A percentile compares a stretch with the other conserved stretches of the same genome.
Evolutionary conservation across 64 coral and sea anemone species (phyloP).

Genomic region (Acropora tenuis): DNA sequence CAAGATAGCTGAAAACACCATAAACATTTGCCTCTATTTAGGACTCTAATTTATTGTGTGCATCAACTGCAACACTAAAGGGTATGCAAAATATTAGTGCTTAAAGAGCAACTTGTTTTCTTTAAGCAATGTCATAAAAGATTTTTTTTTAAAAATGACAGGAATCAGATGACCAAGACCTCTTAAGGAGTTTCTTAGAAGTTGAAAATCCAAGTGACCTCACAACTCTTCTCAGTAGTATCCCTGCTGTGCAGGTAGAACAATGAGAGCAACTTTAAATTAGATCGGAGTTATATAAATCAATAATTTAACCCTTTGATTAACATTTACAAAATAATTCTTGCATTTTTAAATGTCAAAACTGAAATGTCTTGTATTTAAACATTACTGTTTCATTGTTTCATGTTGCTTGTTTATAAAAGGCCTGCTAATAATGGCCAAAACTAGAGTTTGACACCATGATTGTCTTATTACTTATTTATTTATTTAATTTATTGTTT

Average conservation of each 20-base stretch:
- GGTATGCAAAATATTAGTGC: not conserved
- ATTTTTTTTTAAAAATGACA: not conserved
- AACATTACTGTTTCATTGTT: not conserved
- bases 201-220: too few relatives aligned
- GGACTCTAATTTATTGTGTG: not conserved
- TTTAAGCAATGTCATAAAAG: not conserved
- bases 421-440: not conserved
- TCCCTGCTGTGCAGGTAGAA: not conserved
- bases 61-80: not conserved
- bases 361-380: not conserved
- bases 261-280: not conserved
- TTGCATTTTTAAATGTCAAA: not conserved
- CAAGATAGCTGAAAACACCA: not conserved
- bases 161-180: too few relatives aligned
- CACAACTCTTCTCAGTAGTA: not conserved
- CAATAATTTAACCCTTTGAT: not conserved
- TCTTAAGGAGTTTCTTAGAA: too few relatives aligned
- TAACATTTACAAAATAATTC: not conserved
- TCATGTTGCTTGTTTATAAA: not conserved
- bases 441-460: not conserved
- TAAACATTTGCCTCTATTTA: not conserved
- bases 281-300: not conserved
- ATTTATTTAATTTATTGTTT: conserved; percentile 4
- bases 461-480: not conserved
- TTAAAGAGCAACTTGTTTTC: not conserved